Evolutionary conservation across 2,888 invertebrate genomes (phyloP).

Genomic region (Pseudolycoriella hygida): DNA sequence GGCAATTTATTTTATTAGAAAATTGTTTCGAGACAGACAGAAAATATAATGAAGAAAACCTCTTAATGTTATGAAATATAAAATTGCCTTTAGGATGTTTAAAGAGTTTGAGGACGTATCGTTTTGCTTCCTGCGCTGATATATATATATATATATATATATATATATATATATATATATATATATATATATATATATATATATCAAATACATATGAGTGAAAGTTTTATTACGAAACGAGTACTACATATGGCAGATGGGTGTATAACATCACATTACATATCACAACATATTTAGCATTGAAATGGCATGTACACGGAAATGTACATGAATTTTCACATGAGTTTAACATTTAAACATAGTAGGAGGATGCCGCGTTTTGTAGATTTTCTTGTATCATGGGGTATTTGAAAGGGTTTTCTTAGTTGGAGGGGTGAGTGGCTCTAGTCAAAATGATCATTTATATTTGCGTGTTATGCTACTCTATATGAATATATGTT

Average conservation of each 20-base stretch:
- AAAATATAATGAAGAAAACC: slow-evolving; percentile 3
- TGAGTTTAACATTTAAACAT: not conserved
- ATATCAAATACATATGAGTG: too few relatives aligned
- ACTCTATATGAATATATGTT: not conserved
- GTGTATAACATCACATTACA: not conserved
- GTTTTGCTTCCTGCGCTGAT: not conserved
- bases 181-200: not conserved
- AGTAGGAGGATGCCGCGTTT: too few relatives aligned
- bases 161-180: not conserved
- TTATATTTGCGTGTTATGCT: not conserved
- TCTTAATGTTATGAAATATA: slow-evolving; percentile 1
- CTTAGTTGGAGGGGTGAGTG: too few relatives aligned
- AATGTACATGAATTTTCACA: slow-evolving; percentile 1
- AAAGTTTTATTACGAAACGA: too few relatives aligned
- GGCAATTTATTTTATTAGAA: slow-evolving; percentile 3
- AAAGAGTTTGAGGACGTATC: not conserved
- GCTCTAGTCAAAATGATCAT: not conserved
- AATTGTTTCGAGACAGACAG: slow-evolving; percentile 2
- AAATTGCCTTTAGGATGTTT: not conserved
- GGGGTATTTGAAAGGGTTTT: too few relatives aligned
- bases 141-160: not conserved
- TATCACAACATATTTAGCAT: slow-evolving; percentile 1
- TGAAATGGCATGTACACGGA: not conserved
- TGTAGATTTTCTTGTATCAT: too few relatives aligned
- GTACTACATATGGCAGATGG: too few relatives aligned